Base-by-base conservation (phyloP, 2,113 vertebrate genomes). In the Ammodytes dubius region DNA sequence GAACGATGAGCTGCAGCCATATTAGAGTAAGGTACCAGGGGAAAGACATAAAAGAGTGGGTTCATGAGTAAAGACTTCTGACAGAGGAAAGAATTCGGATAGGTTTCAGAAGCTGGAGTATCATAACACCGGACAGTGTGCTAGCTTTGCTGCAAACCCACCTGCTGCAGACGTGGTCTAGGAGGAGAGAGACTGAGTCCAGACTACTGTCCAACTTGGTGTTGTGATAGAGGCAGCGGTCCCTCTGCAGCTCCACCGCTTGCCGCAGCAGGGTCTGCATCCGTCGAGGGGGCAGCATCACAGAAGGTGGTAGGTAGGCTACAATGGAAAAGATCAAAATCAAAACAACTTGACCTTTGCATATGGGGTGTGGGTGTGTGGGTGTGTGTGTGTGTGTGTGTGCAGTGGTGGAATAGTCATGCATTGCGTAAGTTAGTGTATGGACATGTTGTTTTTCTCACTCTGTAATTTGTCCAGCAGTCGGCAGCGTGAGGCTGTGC, bases 141-240 rank as follows among this genome's bases (percentile, higher is more conserved):
- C 43, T 6, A 40, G 9, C 42, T 35, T 46, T 60, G 64, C 14
- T 54, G 69, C 50, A 27, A 27, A 85, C 89, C 58, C 68, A 99
- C 98, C 98, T 97, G 96, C 97, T 99, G 94, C 98, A 99, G 93
- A 99, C 97, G 42, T 99, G 98, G 91, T 99, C 98, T 86, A 98
- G 95, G 75, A 99, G 96, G 79, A 99, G 96, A 81, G 98, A 99
- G 79, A 99, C 97, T 2, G 98, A 98, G 82, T 99, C 98, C 90
- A 99, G 95, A 67, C 88, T 98, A 87, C 90, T 97, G 91, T 99
- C 98, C 88, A 98, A 96, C 95, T 99, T 99, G 88, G 97, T 99
- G 91, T 99, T 99, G 91, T 99, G 98, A 87, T 99, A 99, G 73
- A 99, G 97, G 95, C 98, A 99, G 93, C 97, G 97, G 87, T 99